These are phyloP conservation scores for Chirona hameri DNA, from an alignment of 2,888 invertebrate genomes.

Conservation along the genomic window DNA sequence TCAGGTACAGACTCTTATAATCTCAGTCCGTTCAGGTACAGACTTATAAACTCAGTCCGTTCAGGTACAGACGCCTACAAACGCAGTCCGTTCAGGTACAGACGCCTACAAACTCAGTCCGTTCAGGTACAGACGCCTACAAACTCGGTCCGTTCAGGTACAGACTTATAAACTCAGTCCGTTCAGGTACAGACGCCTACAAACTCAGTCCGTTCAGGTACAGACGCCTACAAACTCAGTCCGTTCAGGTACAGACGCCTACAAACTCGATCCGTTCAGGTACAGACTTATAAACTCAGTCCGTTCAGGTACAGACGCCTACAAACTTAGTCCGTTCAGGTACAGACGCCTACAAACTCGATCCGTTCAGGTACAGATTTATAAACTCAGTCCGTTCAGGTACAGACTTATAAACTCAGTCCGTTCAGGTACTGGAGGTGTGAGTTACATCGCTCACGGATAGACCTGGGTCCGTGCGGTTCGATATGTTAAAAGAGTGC, in stretches of 20 bases:
- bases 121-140: conserved; percentile 31
- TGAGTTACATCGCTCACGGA: too few relatives aligned
- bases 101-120: conserved; percentile 33
- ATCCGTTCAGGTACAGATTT: conserved; percentile 32
- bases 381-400: conserved; percentile 32
- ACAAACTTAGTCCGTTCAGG: conserved; percentile 33
- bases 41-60: conserved; percentile 33
- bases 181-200: conserved; percentile 31
- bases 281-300: conserved; percentile 31
- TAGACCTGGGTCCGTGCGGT: too few relatives aligned
- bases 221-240: conserved; percentile 32
- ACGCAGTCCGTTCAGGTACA: conserved; percentile 31
- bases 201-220: conserved; percentile 31
- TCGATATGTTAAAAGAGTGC: too few relatives aligned
- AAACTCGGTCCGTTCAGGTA: conserved; percentile 31
- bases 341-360: conserved; percentile 31
- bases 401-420: too few relatives aligned
- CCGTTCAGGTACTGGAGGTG: too few relatives aligned
- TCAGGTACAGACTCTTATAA: conserved; percentile 31
- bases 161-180: conserved; percentile 33
- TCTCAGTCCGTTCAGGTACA: conserved; percentile 31
- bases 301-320: conserved; percentile 32
- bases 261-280: conserved; percentile 32
- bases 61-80: conserved; percentile 31
- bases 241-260: conserved; percentile 32